Percentiles rank a stretch among this genome's conserved stretches.
Conservation (phyloP, 2,888 invertebrate species). For the Cosmopolites sordidus region DNA sequence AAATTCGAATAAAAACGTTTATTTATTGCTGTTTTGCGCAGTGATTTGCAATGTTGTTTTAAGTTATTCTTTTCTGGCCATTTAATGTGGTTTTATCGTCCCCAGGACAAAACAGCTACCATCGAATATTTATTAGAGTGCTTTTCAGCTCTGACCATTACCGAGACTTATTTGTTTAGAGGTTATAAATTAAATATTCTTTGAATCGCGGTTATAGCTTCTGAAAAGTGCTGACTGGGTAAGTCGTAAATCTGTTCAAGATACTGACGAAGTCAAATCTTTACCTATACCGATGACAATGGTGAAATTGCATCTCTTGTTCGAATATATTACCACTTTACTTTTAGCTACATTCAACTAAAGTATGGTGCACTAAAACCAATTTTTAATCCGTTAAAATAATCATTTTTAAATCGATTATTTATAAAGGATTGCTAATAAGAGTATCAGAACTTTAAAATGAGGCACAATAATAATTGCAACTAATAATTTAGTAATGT, state of each 20-base stretch:
- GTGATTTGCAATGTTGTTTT: slow-evolving; percentile 2
- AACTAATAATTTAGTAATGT: no score
- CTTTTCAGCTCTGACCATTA: not conserved
- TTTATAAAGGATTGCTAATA: no score
- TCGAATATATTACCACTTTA: no score
- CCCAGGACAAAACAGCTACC: not conserved
- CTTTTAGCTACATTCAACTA: no score
- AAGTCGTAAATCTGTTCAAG: not conserved
- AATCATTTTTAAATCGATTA: no score
- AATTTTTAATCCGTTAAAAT: no score
- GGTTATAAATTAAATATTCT: not conserved
- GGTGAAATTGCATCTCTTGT: no score
- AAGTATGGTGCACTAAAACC: no score
- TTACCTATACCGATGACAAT: no score
- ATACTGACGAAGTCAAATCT: no score
- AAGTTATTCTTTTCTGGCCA: not conserved
- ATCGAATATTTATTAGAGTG: slow-evolving; percentile 1
- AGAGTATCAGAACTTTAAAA: no score
- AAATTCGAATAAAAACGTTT: not conserved
- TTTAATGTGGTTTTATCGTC: slow-evolving; percentile 1
- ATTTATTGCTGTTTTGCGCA: not conserved
- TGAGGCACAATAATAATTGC: no score
- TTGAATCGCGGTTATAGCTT: slow-evolving; percentile 2
- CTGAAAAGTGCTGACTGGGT: slow-evolving; percentile 1
- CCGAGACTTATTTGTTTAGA: not conserved